Conservation (phyloP, 2,888 invertebrate genomes). For the Phengaris alcon region DNA sequence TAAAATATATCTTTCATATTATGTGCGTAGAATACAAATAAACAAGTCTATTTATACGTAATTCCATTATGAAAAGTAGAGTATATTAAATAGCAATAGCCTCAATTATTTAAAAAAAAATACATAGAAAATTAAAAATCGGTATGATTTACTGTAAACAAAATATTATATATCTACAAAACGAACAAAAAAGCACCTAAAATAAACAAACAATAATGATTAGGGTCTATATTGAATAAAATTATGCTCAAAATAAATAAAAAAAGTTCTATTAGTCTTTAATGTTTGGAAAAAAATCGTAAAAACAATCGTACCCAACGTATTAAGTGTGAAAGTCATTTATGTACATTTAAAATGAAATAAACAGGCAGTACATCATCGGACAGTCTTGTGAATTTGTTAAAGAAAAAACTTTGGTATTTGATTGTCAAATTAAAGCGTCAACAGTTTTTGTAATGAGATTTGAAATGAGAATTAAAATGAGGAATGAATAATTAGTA, state of each 20-base stretch:
- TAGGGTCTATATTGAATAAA: neutral
- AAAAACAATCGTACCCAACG: neutral
- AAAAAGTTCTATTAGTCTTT: neutral
- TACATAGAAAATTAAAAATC: too few relatives aligned
- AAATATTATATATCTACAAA: too few relatives aligned
- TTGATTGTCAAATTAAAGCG: conserved; percentile 26
- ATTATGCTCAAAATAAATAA: neutral
- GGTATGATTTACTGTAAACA: too few relatives aligned
- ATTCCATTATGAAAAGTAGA: too few relatives aligned
- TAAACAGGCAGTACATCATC: conserved; percentile 30
- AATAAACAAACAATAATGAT: neutral
- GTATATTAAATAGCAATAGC: neutral
- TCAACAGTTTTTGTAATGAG: conserved; percentile 18
- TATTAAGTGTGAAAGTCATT: conserved; percentile 20
- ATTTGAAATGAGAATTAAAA: neutral
- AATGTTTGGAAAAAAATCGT: neutral
- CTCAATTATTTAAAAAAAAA: neutral
- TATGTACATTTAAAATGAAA: conserved; percentile 27
- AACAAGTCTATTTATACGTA: neutral
- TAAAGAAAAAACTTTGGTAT: conserved; percentile 31
- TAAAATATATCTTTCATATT: neutral
- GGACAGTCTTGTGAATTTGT: conserved; percentile 29
- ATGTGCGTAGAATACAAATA: conserved; percentile 5
- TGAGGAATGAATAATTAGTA: conserved; percentile 20
- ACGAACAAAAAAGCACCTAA: neutral